A percentile compares a stretch with the other conserved stretches of the same genome.
phyloP scores from a whole-genome alignment of 2,888 invertebrate species.

The Macrophya alboannulata region DNA sequence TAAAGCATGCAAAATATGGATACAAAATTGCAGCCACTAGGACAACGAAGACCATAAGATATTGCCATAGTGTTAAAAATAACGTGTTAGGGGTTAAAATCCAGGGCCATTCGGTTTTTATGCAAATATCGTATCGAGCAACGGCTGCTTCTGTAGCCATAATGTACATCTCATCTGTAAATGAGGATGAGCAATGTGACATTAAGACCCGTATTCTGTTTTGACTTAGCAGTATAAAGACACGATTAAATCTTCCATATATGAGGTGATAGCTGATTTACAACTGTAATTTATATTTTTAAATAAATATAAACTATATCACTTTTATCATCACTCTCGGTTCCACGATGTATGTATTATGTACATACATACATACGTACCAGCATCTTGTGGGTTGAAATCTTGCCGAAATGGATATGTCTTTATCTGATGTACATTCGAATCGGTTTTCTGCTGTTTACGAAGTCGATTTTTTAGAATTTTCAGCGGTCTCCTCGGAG shows the following conservation, averaged over 20 bases:
- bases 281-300: neutral
- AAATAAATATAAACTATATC: neutral
- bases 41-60: slow-evolving; percentile 32
- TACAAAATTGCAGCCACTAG: slow-evolving; percentile 35
- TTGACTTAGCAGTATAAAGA: too few species aligned
- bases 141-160: slow-evolving; percentile 50
- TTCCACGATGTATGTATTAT: neutral
- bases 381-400: slow-evolving; percentile 19
- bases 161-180: slow-evolving; percentile 43
- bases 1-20: slow-evolving; percentile 45
- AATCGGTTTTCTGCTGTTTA: slow-evolving; percentile 6
- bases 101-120: slow-evolving; percentile 46
- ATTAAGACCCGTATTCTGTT: neutral
- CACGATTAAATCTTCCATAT: neutral
- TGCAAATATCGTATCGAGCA: slow-evolving; percentile 43
- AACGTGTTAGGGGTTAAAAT: slow-evolving; percentile 44
- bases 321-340: neutral
- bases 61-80: slow-evolving; percentile 39
- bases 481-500: slow-evolving; percentile 42
- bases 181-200: neutral
- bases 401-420: slow-evolving; percentile 33
- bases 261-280: neutral
- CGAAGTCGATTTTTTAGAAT: slow-evolving; percentile 48
- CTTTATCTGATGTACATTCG: slow-evolving; percentile 2
- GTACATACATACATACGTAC: neutral